Percentiles rank a stretch among this genome's conserved stretches.
These are phyloP conservation scores for Melieria crassipennis DNA, from an alignment of 2,888 invertebrate species.

Conservation along the genomic window DNA sequence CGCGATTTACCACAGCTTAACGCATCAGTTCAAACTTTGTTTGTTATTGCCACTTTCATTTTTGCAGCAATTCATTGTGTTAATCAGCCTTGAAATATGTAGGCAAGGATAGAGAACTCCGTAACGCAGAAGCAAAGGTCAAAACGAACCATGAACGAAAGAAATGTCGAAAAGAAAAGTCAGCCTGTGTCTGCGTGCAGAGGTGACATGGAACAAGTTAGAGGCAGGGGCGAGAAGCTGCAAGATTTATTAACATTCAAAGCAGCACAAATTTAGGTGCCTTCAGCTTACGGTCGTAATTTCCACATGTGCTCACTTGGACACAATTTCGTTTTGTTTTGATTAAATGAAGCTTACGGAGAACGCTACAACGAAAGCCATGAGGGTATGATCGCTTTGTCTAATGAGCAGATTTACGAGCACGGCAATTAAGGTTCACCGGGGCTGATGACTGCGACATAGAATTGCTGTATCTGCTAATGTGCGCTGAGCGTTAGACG, in stretches of 20 bases:
- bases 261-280: constrained; percentile 52
- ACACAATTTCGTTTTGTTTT: constrained; percentile 55
- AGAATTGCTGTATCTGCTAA: no score
- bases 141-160: not conserved
- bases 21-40: constrained; percentile 11
- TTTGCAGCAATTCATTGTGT: constrained; percentile 14
- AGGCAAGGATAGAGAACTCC: not conserved
- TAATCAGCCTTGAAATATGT: constrained; percentile 27
- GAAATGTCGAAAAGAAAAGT: not conserved
- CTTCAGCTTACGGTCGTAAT: constrained; percentile 48
- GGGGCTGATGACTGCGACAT: not conserved
- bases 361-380: constrained; percentile 27
- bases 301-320: constrained; percentile 47
- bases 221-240: constrained; percentile 9
- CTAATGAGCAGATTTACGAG: constrained; percentile 63
- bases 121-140: not conserved
- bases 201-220: not conserved
- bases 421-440: constrained; percentile 45
- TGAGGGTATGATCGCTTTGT: constrained; percentile 40
- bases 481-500: no score
- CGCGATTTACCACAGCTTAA: constrained; percentile 20
- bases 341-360: constrained; percentile 62
- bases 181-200: not conserved
- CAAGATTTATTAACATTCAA: constrained; percentile 61
- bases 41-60: not conserved